phyloP scores from a whole-genome alignment of 30 jellyfish, hydroid and myxozoan genomes.

The Chrysaora quinquecirrha region DNA sequence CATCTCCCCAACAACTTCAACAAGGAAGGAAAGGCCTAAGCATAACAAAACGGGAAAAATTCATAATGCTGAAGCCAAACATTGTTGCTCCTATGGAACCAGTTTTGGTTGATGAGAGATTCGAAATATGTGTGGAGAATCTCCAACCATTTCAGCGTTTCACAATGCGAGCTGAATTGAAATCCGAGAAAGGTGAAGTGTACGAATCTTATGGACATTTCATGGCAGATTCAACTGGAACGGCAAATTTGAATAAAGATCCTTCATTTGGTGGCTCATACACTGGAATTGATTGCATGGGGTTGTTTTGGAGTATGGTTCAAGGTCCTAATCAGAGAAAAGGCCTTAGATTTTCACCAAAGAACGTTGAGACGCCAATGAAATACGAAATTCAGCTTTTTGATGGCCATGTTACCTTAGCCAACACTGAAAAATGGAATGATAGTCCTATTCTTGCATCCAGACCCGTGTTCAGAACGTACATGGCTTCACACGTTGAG shows the following conservation, averaged over 20 bases:
- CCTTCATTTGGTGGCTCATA: slow-evolving; percentile 19
- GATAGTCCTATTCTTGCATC: slow-evolving; percentile 28
- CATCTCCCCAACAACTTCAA: too few relatives aligned
- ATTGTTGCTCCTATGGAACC: slow-evolving; percentile 29
- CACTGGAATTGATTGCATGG: not conserved
- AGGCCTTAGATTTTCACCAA: slow-evolving; percentile 15
- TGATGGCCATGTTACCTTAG: slow-evolving; percentile 49
- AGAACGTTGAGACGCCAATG: slow-evolving; percentile 30
- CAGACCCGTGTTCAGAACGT: slow-evolving; percentile 28
- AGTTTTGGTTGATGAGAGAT: slow-evolving; percentile 43
- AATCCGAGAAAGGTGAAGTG: not conserved
- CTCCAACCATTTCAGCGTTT: slow-evolving; percentile 28
- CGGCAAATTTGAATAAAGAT: slow-evolving; percentile 19
- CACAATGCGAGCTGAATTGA: slow-evolving; percentile 46
- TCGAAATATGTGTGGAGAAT: slow-evolving; percentile 4
- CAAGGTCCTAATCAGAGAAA: slow-evolving; percentile 53
- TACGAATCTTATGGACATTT: slow-evolving; percentile 7
- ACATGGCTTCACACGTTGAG: slow-evolving; percentile 36
- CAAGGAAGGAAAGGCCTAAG: too few relatives aligned
- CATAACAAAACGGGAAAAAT: too few relatives aligned
- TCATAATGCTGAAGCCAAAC: not conserved
- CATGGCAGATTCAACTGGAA: slow-evolving; percentile 31
- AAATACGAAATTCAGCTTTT: slow-evolving; percentile 11
- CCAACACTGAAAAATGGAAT: not conserved
- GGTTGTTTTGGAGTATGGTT: not conserved